Conservation (phyloP, 1,140 invertebrate genomes). For the Neotoxoptera formosana region DNA sequence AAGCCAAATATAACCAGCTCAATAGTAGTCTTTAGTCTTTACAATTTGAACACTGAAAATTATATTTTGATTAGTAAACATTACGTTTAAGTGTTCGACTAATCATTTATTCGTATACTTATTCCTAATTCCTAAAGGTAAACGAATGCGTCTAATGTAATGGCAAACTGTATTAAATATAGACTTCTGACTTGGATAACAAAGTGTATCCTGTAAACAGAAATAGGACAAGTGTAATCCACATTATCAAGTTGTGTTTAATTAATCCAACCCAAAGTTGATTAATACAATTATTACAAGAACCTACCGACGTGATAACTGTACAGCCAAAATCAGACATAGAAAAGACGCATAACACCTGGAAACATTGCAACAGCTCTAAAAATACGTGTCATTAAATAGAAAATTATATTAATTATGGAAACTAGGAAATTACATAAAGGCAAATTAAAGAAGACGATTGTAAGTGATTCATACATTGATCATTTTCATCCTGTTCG, state of each 20-base stretch:
- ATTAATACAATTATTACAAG: not conserved
- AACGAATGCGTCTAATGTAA: not conserved
- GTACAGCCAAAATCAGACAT: not conserved
- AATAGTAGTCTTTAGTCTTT: not conserved
- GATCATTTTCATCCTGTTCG: too few species aligned
- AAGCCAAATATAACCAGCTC: not conserved
- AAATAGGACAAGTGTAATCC: not conserved
- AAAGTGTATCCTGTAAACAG: not conserved
- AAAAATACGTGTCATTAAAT: not conserved
- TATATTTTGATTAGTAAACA: not conserved
- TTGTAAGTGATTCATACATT: too few species aligned
- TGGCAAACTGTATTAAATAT: not conserved
- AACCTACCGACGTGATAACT: not conserved
- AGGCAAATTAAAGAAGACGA: not conserved
- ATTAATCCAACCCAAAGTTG: not conserved
- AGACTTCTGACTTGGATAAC: not conserved
- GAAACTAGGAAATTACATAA: not conserved
- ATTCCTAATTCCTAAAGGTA: not conserved
- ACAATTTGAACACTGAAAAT: not conserved
- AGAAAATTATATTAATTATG: not conserved
- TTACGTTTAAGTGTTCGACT: not conserved
- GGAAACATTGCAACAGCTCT: not conserved
- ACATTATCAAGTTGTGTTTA: not conserved
- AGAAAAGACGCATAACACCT: not conserved
- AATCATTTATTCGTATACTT: not conserved